Evolutionary conservation across 2,113 vertebrate genomes (phyloP).

Genomic region (Epinephelus lanceolatus): DNA sequence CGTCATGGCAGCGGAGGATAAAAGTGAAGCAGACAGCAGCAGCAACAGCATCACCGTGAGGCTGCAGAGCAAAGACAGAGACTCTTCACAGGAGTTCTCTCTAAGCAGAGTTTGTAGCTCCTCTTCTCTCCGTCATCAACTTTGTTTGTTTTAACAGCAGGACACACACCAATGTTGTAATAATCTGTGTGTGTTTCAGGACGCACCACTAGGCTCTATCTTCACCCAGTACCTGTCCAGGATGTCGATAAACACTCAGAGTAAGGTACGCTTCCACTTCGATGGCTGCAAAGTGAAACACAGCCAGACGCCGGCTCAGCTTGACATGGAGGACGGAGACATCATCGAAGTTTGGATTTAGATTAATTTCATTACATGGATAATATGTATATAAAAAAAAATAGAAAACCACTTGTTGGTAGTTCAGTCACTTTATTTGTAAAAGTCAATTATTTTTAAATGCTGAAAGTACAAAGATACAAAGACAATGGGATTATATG

Average conservation of each 20-base stretch:
- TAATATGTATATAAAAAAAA: background rate
- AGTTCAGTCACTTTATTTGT: background rate
- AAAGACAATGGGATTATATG: background rate
- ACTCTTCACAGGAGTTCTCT: constrained; percentile 76
- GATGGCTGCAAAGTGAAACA: constrained; percentile 78
- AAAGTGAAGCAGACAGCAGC: background rate
- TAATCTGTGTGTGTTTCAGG: constrained; percentile 60
- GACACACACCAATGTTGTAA: background rate
- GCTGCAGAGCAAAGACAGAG: constrained; percentile 82
- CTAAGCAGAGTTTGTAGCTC: constrained; percentile 73
- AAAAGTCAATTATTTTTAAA: background rate
- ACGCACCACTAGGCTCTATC: constrained; percentile 76
- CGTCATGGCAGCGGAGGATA: constrained; percentile 70
- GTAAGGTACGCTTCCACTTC: constrained; percentile 75
- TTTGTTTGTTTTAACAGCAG: background rate
- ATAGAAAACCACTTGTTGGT: background rate
- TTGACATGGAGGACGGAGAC: constrained; percentile 87
- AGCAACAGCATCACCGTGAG: constrained; percentile 69
- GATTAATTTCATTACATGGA: fast-evolving
- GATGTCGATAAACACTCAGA: background rate
- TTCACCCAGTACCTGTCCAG: constrained; percentile 78
- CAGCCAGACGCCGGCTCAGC: constrained; percentile 80
- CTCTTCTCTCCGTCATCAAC: background rate
- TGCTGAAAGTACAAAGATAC: background rate
- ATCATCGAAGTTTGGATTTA: constrained; percentile 84